These are phyloP conservation scores for Centropus bengalensis DNA, from an alignment of 2,113 vertebrate genomes.

Conservation along the genomic window DNA sequence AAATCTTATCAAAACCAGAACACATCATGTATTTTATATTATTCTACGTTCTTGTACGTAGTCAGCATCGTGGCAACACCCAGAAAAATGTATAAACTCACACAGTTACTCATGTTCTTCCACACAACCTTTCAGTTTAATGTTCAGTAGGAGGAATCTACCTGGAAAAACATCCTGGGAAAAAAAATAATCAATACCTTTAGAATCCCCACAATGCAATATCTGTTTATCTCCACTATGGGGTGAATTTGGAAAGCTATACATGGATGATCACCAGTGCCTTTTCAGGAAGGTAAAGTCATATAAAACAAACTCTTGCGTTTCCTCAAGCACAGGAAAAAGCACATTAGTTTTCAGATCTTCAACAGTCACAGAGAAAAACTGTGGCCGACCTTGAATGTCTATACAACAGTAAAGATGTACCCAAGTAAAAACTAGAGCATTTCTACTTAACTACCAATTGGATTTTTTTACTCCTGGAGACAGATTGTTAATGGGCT, in stretches of 20 bases:
- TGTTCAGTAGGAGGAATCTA: background rate
- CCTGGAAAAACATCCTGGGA: background rate
- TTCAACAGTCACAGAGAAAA: background rate
- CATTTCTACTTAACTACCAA: background rate
- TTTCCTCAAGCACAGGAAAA: background rate
- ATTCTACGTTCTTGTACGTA: background rate
- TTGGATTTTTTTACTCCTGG: background rate
- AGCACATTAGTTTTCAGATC: background rate
- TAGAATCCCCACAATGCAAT: background rate
- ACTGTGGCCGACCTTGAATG: background rate
- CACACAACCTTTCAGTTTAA: background rate
- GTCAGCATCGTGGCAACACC: background rate
- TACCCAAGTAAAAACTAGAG: background rate
- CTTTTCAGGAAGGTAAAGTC: background rate
- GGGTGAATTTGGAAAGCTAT: background rate
- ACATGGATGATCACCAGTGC: background rate
- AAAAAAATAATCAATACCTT: accelerated
- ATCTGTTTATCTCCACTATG: background rate
- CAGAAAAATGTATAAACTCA: background rate
- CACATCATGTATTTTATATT: background rate
- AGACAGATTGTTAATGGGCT: background rate
- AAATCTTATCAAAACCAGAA: background rate
- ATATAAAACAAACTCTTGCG: background rate
- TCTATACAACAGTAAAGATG: background rate
- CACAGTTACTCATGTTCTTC: background rate